Conservation (phyloP, 92 coral and sea anemone species). For the Muricea muricata region DNA sequence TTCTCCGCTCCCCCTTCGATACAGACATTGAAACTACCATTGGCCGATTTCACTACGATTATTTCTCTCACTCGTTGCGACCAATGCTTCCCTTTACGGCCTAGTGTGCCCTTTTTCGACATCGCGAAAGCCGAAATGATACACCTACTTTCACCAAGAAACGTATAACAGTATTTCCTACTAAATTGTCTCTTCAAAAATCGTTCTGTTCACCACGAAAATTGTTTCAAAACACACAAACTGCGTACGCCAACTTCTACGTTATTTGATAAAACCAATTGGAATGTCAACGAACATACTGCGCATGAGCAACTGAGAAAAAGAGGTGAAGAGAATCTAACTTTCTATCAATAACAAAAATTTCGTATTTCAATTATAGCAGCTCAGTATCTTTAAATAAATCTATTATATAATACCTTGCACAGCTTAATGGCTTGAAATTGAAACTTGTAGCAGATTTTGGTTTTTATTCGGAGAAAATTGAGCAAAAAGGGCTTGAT, state of each 20-base stretch:
- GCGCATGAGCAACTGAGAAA: constrained; percentile 31
- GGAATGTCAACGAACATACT: constrained; percentile 42
- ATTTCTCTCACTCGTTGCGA: constrained; percentile 85
- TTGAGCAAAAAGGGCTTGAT: background rate
- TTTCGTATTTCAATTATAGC: background rate
- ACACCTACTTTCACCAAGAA: background rate
- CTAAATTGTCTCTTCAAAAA: background rate
- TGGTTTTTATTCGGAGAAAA: background rate
- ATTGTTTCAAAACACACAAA: background rate
- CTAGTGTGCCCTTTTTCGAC: constrained; percentile 41
- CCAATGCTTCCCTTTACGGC: constrained; percentile 95
- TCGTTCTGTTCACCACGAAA: background rate
- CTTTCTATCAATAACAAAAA: background rate
- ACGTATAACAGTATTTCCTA: background rate
- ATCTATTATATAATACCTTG: background rate
- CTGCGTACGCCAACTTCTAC: background rate
- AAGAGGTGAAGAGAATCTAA: constrained; percentile 14
- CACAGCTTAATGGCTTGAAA: background rate
- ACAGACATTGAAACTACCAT: constrained; percentile 88
- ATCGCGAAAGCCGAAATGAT: background rate
- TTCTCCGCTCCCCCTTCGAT: constrained; percentile 98
- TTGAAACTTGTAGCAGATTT: background rate
- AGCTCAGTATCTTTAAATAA: background rate
- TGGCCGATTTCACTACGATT: constrained; percentile 65
- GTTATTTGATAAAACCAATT: constrained; percentile 34